Evolutionary conservation across 2,888 invertebrate genomes (phyloP).

Genomic region (Clepsis dumicolana): DNA sequence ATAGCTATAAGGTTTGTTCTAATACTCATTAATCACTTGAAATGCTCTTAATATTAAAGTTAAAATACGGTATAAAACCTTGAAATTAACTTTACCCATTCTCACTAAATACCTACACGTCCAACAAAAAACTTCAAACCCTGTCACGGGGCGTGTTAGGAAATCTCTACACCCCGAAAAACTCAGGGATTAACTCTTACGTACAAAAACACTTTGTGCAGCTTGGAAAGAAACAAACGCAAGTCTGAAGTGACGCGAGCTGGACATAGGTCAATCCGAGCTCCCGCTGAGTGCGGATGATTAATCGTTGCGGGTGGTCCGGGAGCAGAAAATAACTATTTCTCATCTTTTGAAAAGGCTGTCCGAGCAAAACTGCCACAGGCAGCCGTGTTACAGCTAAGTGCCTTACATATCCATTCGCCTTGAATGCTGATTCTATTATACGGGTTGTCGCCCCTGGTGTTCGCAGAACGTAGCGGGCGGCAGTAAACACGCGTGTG

Average conservation of each 20-base stretch:
- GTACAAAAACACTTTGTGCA: slow-evolving; percentile 49
- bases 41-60: neutral
- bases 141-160: neutral
- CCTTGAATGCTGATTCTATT: slow-evolving; percentile 59
- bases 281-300: slow-evolving; percentile 72
- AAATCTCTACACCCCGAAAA: slow-evolving; percentile 41
- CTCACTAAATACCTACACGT: neutral
- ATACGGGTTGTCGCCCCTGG: slow-evolving; percentile 50
- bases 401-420: slow-evolving; percentile 68
- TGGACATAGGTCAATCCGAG: slow-evolving; percentile 73
- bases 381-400: slow-evolving; percentile 68
- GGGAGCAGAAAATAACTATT: slow-evolving; percentile 77
- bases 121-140: slow-evolving; percentile 2
- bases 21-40: slow-evolving; percentile 12
- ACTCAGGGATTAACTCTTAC: slow-evolving; percentile 48
- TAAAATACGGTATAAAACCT: neutral
- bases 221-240: slow-evolving; percentile 50
- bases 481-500: slow-evolving; percentile 19
- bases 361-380: slow-evolving; percentile 72
- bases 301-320: slow-evolving; percentile 76
- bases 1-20: slow-evolving; percentile 19
- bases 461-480: slow-evolving; percentile 19
- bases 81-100: neutral
- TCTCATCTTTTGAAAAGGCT: slow-evolving; percentile 79
- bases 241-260: slow-evolving; percentile 60